Conservation (phyloP, 2,113 vertebrate genomes). For the Sigmodon hispidus region DNA sequence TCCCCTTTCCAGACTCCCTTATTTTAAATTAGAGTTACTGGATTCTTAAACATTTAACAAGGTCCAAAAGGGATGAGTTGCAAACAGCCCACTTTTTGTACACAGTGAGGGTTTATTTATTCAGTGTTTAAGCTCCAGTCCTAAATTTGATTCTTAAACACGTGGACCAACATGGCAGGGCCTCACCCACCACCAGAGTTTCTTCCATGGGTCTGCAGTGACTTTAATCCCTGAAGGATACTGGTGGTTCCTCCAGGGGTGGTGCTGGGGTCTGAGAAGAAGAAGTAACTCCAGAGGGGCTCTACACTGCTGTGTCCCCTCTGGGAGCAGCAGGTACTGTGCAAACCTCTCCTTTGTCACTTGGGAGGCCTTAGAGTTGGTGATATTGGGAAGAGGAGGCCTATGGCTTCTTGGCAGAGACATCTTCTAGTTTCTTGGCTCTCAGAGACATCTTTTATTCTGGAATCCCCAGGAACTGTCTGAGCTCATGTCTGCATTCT, state of each 20-base stretch:
- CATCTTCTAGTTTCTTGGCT: not conserved
- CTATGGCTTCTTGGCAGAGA: not conserved
- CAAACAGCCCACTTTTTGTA: not conserved
- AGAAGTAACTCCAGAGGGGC: not conserved
- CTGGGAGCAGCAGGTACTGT: fast-evolving
- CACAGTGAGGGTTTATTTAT: not conserved
- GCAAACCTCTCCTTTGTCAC: not conserved
- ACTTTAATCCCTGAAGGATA: not conserved
- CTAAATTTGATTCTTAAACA: not conserved
- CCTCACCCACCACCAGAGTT: not conserved
- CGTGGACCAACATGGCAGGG: not conserved
- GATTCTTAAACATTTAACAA: not conserved
- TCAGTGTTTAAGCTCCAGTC: not conserved
- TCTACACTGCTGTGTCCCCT: fast-evolving
- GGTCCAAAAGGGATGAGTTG: not conserved
- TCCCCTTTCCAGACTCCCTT: not conserved
- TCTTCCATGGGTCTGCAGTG: no score
- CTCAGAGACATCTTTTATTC: not conserved
- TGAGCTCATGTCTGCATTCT: not conserved
- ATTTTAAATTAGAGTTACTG: not conserved
- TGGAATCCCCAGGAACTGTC: not conserved
- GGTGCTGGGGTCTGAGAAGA: not conserved
- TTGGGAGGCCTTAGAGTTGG: not conserved
- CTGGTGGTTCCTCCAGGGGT: fast-evolving
- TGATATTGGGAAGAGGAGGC: not conserved